phyloP scores from a whole-genome alignment of 2,888 invertebrate species.

The Cheilosia impressa region DNA sequence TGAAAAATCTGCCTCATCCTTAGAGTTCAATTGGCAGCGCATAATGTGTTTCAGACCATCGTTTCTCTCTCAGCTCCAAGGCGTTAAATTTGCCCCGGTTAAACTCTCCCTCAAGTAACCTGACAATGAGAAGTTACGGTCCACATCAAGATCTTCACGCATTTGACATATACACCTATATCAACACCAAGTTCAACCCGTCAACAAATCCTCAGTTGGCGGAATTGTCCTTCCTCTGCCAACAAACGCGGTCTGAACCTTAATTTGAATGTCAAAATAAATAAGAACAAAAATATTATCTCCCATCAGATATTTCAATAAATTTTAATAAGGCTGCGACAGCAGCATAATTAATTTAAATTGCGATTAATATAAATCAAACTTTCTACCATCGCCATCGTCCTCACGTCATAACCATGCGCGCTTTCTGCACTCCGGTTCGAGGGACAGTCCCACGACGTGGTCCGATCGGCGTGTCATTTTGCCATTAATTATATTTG shows the following conservation, averaged over 20 bases:
- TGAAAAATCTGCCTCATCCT: too few species aligned
- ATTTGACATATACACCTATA: too few species aligned
- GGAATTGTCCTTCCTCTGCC: neutral
- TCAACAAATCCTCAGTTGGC: neutral
- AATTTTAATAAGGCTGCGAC: constrained; percentile 59
- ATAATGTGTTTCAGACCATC: too few species aligned
- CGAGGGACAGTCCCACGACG: constrained; percentile 23
- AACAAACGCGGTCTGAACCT: neutral
- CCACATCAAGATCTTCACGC: too few species aligned
- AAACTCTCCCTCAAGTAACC: too few species aligned
- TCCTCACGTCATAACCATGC: constrained; percentile 46
- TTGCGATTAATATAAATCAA: constrained; percentile 58
- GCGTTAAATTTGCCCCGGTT: too few species aligned
- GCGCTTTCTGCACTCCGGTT: constrained; percentile 16
- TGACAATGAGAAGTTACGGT: too few species aligned
- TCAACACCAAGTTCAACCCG: neutral
- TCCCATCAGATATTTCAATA: constrained; percentile 43
- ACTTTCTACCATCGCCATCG: constrained; percentile 24
- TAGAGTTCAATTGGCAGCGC: too few species aligned
- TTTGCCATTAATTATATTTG: constrained; percentile 54
- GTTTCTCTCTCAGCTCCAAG: too few species aligned
- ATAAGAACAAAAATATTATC: neutral
- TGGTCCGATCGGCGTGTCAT: constrained; percentile 47
- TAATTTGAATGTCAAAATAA: neutral
- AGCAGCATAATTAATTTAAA: constrained; percentile 63